A percentile compares a stretch with the other conserved stretches of the same genome.
These are phyloP conservation scores for Neosalanx taihuensis DNA, from an alignment of 2,797 vertebrate species.

Conservation along the genomic window DNA sequence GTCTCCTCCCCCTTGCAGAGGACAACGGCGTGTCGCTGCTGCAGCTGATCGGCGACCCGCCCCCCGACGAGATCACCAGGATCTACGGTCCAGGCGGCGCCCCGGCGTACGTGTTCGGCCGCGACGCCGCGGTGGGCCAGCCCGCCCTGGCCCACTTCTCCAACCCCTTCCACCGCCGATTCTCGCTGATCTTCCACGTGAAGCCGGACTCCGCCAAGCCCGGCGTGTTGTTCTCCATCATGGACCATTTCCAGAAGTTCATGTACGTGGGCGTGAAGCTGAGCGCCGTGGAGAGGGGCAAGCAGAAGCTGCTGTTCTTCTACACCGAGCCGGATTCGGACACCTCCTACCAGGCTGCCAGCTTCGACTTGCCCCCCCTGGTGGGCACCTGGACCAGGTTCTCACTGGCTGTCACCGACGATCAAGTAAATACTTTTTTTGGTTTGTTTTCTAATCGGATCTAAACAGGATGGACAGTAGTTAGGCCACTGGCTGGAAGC, in stretches of 20 bases:
- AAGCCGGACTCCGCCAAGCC: conserved; percentile 69
- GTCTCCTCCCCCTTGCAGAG: conserved; percentile 41
- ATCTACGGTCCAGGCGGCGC: conserved; percentile 64
- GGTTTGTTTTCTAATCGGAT: too few species aligned
- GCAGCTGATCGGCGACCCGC: conserved; percentile 83
- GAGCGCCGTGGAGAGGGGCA: conserved; percentile 56
- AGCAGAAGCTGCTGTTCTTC: conserved; percentile 81
- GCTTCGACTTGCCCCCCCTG: conserved; percentile 78
- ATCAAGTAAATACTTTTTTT: conserved; percentile 52
- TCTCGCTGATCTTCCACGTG: conserved; percentile 84
- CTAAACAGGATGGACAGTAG: too few species aligned
- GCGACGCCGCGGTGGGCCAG: conserved; percentile 64
- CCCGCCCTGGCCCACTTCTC: conserved; percentile 78
- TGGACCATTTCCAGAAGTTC: conserved; percentile 73
- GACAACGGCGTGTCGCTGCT: conserved; percentile 76
- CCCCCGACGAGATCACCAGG: conserved; percentile 60
- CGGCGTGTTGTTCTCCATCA: conserved; percentile 83
- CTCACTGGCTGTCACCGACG: conserved; percentile 76
- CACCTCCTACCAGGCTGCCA: conserved; percentile 71
- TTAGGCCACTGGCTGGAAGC: too few species aligned
- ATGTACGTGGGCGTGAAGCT: conserved; percentile 86
- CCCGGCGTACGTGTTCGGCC: conserved; percentile 70
- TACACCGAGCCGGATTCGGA: conserved; percentile 80
- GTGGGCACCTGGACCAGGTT: conserved; percentile 78
- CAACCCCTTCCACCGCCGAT: conserved; percentile 82